These are phyloP conservation scores for Heliconius charithonia DNA, from an alignment of 2,888 invertebrate genomes.

Conservation along the genomic window DNA sequence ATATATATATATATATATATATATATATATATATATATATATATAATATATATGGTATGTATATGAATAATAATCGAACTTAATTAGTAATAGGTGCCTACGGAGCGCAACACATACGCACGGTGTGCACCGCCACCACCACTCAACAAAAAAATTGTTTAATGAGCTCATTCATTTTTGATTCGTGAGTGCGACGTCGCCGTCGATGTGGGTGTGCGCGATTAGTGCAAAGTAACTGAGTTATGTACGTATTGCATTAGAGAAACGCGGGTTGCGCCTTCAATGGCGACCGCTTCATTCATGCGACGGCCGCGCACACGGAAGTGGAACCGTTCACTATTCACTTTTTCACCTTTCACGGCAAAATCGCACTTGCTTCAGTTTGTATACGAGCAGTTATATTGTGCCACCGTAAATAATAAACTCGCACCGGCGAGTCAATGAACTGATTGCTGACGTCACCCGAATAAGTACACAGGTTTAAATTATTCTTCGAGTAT, in stretches of 20 bases:
- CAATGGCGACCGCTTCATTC: slow-evolving; percentile 73
- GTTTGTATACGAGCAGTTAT: slow-evolving; percentile 39
- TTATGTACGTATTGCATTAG: slow-evolving; percentile 65
- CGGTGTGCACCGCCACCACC: slow-evolving; percentile 27
- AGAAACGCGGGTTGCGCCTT: slow-evolving; percentile 53
- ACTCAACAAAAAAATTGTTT: slow-evolving; percentile 54
- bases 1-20: too few species aligned
- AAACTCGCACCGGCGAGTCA: slow-evolving; percentile 38
- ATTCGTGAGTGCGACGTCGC: slow-evolving; percentile 52
- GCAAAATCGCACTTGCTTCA: slow-evolving; percentile 44
- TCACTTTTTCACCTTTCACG: slow-evolving; percentile 58
- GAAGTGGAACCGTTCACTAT: slow-evolving; percentile 60
- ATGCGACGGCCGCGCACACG: slow-evolving; percentile 61
- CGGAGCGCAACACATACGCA: background rate
- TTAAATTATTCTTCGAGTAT: slow-evolving; percentile 21
- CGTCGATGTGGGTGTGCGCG: slow-evolving; percentile 46
- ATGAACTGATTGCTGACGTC: slow-evolving; percentile 41
- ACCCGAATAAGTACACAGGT: slow-evolving; percentile 22
- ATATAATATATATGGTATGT: too few species aligned
- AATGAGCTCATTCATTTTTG: slow-evolving; percentile 69
- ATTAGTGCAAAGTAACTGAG: slow-evolving; percentile 56
- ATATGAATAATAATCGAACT: background rate
- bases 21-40: too few species aligned
- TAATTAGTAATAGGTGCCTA: background rate
- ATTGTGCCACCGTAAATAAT: slow-evolving; percentile 29